These are phyloP conservation scores for Tillus elongatus DNA, from an alignment of 2,888 invertebrate species.

Conservation along the genomic window DNA sequence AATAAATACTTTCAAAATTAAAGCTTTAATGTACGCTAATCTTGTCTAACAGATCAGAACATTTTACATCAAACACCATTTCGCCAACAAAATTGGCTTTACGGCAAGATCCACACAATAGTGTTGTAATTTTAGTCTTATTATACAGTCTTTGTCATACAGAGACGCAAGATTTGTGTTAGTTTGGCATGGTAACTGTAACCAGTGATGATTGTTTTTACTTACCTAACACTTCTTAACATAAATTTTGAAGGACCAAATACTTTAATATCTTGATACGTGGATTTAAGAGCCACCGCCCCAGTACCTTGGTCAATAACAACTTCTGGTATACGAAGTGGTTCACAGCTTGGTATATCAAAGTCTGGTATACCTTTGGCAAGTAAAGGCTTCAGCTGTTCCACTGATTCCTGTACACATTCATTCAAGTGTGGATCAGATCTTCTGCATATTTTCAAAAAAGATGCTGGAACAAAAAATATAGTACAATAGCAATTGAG, in stretches of 20 bases:
- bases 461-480: conserved; percentile 49
- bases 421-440: conserved; percentile 53
- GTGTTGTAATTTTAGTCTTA: too few relatives aligned
- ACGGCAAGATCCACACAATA: too few relatives aligned
- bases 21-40: too few relatives aligned
- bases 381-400: conserved; percentile 52
- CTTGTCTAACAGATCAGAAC: too few relatives aligned
- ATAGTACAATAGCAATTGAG: too few relatives aligned
- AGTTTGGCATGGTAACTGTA: too few relatives aligned
- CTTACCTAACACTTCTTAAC: conserved; percentile 52
- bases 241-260: conserved; percentile 53
- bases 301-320: conserved; percentile 54
- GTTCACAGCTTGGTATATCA: conserved; percentile 57
- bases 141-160: too few relatives aligned
- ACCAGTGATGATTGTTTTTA: too few relatives aligned
- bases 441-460: conserved; percentile 57
- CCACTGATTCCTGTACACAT: conserved; percentile 55
- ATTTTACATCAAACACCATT: too few relatives aligned
- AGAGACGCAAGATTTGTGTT: too few relatives aligned
- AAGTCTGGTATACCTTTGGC: conserved; percentile 52
- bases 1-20: too few relatives aligned
- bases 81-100: too few relatives aligned
- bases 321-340: conserved; percentile 51
- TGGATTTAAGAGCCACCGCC: conserved; percentile 51
- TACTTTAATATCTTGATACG: conserved; percentile 51